Base-by-base conservation (phyloP, 2,113 vertebrate species). In the Sinocyclocheilus anophthalmus region DNA sequence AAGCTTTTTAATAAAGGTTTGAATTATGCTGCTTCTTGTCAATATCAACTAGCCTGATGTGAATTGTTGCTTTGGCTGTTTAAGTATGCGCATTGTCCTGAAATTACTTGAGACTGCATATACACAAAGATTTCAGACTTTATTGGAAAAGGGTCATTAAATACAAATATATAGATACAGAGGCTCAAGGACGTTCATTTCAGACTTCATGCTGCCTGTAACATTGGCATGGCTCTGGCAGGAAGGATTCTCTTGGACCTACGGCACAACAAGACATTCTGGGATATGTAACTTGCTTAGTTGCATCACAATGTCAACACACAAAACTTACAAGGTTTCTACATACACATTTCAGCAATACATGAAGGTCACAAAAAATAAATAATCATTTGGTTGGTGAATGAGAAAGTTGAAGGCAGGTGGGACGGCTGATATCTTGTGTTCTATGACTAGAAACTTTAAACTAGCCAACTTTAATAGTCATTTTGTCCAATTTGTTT, bases 141-240 rank as follows among this genome's bases (percentile, higher is more conserved):
- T 93, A 92, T 91, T 93, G 81, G 88, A 63, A 89, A 84, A 87
- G n/a, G 72, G 0, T 87, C 37, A 79, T 85, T 63, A 53, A 2
- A 86, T 77, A 89, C 65, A 91, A 86, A 85, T 70, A 85, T 79
- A 65, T 63, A 26, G 78, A 30, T 76, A 76, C 90, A 67, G 84
- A 78, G 84, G 88, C 42, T 90, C 77, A 90, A 82, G 78, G 86
- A 61, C 90, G 90, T 91, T 94, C 76, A 18, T 88, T 91, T 76
- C 53, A 85, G 86, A 88, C 89, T 85, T 87, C 94, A 94, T 94
- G 93, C 93, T 92, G 72, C 87, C 90, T 84, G 90, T 87, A 69
- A 70, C 81, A 79, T 70, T 79, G 5, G 14, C 30, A 57, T 79
- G 45, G 39, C 42, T 78, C 48, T 7, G 37, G 37, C 42, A 24